A percentile compares a stretch with the other conserved stretches of the same genome.
phyloP scores from a whole-genome alignment of 2,888 invertebrate species.

The Andricus quercusramuli region DNA sequence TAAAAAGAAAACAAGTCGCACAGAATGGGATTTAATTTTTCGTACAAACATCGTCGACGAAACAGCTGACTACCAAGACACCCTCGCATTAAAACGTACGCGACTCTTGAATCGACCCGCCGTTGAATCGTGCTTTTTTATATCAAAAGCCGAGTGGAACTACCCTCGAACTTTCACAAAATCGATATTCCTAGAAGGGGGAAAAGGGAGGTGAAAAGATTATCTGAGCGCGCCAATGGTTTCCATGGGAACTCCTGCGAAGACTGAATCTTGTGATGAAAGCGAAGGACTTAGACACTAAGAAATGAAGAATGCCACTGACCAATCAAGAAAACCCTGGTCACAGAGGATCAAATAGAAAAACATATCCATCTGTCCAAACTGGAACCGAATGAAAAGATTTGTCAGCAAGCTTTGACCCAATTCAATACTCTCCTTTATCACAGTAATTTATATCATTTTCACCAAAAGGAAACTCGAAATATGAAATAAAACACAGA shows the following conservation, averaged over 20 bases:
- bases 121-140: conserved; percentile 19
- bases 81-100: conserved; percentile 4
- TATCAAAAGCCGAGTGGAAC: conserved; percentile 1
- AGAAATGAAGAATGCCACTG: not conserved
- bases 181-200: conserved; percentile 31
- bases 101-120: not conserved
- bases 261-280: conserved; percentile 40
- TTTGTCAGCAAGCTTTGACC: not conserved
- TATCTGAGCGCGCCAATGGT: conserved; percentile 61
- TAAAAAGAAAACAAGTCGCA: not conserved
- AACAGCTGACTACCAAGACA: conserved; percentile 20
- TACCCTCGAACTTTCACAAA: conserved; percentile 15
- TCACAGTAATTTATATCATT: not conserved
- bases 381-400: not conserved
- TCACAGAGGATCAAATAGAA: not conserved
- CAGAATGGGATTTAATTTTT: not conserved
- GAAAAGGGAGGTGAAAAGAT: not conserved
- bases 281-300: conserved; percentile 20
- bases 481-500: not conserved
- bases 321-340: not conserved
- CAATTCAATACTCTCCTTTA: not conserved
- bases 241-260: conserved; percentile 67
- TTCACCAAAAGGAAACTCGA: not conserved
- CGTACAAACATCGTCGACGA: not conserved
- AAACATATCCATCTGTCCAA: conserved; percentile 2